Conservation (phyloP, 2,797 vertebrate species). For the Eurystomus glaucurus region DNA sequence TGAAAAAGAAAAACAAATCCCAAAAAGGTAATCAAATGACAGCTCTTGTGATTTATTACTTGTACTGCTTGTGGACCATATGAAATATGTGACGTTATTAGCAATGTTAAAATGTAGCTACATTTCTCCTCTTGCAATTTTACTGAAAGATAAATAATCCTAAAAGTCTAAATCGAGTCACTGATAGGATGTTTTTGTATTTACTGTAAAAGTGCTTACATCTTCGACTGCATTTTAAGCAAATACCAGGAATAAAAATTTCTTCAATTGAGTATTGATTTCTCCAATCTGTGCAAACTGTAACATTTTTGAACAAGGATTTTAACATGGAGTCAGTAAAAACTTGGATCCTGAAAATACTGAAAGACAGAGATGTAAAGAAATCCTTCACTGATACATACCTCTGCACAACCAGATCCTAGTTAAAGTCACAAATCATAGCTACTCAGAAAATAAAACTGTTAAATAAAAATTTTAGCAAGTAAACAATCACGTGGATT, state of each 20-base stretch:
- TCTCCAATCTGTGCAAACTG: background rate
- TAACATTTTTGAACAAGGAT: background rate
- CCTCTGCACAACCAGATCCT: background rate
- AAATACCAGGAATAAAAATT: background rate
- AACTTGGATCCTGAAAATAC: background rate
- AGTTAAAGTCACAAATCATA: background rate
- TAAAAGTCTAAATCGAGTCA: background rate
- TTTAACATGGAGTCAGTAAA: background rate
- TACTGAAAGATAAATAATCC: background rate
- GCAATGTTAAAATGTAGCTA: background rate
- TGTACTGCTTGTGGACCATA: background rate
- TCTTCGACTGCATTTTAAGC: background rate
- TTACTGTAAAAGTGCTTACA: background rate
- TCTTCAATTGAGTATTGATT: background rate
- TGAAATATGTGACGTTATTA: background rate
- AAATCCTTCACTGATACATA: background rate
- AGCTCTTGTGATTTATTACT: background rate
- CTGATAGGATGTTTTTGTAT: background rate
- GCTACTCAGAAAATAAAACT: background rate
- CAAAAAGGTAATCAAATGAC: background rate
- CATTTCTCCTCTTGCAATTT: background rate
- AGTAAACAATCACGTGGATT: background rate
- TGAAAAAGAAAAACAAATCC: constrained; percentile 78
- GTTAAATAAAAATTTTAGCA: background rate
- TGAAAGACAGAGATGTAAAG: background rate